Percentiles rank a stretch among this genome's conserved stretches.
phyloP scores from a whole-genome alignment of 2,113 vertebrate genomes.

The Melanostigma gelatinosum region DNA sequence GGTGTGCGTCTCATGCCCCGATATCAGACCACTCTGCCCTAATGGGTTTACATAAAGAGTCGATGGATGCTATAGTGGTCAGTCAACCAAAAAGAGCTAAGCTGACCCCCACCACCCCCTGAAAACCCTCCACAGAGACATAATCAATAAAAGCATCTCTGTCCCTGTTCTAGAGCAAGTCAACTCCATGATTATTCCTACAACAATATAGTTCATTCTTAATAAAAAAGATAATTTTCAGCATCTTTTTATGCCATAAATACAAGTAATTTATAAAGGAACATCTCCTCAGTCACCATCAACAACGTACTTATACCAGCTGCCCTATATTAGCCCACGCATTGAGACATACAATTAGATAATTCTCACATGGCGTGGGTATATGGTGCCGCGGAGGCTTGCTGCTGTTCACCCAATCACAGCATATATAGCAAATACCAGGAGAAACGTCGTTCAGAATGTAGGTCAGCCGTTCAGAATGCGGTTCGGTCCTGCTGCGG shows the following conservation, averaged over 20 bases:
- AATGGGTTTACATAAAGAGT: conserved; percentile 79
- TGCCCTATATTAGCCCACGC: conserved; percentile 51
- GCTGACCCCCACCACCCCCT: conserved; percentile 15
- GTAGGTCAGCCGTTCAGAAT: conserved; percentile 73
- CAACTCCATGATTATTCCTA: not conserved
- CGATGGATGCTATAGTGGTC: conserved; percentile 65
- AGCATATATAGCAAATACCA: conserved; percentile 22
- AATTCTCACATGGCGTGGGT: conserved; percentile 48
- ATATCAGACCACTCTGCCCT: conserved; percentile 59
- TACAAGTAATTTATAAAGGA: not conserved
- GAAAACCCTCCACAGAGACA: not conserved
- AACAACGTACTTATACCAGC: not conserved
- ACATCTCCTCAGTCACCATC: not conserved
- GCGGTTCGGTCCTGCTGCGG: conserved; percentile 65
- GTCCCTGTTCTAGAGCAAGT: not conserved
- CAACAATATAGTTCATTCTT: not conserved
- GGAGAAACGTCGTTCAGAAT: conserved; percentile 61
- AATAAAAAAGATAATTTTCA: not conserved
- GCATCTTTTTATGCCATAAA: not conserved
- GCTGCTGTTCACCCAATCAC: conserved; percentile 60
- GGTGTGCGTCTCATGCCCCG: conserved; percentile 31
- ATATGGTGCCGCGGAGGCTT: conserved; percentile 52
- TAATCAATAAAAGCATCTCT: conserved; percentile 41
- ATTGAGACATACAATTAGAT: conserved; percentile 19
- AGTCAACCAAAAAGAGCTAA: conserved; percentile 65